Percentiles rank a stretch among this genome's conserved stretches.
Evolutionary conservation across 2,797 vertebrate genomes (phyloP).

Genomic region (Parauchenoglanis punctatus): DNA sequence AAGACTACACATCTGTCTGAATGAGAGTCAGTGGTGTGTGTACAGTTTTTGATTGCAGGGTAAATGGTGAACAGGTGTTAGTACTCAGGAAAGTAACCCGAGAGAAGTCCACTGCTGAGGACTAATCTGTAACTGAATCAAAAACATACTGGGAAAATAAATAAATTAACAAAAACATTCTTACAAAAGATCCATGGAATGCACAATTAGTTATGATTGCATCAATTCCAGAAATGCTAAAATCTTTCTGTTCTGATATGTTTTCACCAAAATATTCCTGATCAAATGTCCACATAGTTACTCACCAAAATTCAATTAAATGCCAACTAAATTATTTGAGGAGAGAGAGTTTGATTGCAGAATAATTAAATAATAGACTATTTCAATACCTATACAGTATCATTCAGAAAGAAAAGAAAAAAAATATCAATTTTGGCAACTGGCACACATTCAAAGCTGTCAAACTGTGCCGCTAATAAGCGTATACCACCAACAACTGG

Average conservation of each 20-base stretch:
- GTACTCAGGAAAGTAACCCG: not conserved
- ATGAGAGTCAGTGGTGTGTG: constrained; percentile 15
- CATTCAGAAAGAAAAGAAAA: not conserved
- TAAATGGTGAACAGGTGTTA: not conserved
- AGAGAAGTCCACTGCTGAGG: not conserved
- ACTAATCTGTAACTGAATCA: not conserved
- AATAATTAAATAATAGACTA: not conserved
- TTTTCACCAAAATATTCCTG: not conserved
- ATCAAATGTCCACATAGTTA: not conserved
- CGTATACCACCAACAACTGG: constrained; percentile 65
- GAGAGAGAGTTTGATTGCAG: not conserved
- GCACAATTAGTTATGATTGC: not conserved
- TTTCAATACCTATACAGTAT: not conserved
- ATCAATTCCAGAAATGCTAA: not conserved
- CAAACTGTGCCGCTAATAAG: not conserved
- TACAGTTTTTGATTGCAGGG: constrained; percentile 6
- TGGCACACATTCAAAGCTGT: not conserved
- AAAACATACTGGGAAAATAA: not conserved
- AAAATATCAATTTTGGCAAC: not conserved
- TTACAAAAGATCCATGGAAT: not conserved
- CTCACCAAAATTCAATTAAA: not conserved
- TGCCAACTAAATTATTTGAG: not conserved
- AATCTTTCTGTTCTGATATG: not conserved
- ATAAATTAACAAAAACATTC: not conserved
- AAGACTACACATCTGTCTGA: constrained; percentile 5